Conservation (phyloP, 2,888 invertebrate genomes). For the Calameuta pallipes region DNA sequence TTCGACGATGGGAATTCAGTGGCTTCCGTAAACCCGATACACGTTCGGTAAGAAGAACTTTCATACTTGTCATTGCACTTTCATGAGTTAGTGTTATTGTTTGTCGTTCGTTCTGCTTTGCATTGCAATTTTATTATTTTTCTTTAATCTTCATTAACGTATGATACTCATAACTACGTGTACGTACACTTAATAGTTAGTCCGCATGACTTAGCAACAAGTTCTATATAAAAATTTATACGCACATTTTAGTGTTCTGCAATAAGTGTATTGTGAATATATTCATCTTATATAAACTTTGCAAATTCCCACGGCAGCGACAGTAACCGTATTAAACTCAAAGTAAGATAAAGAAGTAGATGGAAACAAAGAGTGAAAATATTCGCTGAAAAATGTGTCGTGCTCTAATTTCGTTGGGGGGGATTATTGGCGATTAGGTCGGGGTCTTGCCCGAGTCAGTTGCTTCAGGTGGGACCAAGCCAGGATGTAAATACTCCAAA, state of each 20-base stretch:
- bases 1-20: conserved; percentile 78
- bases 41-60: conserved; percentile 75
- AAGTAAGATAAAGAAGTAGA: background rate
- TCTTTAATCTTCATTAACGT: background rate
- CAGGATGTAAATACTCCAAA: conserved; percentile 65
- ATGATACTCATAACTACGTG: background rate
- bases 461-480: conserved; percentile 78
- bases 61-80: background rate
- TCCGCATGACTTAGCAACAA: background rate
- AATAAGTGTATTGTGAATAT: background rate
- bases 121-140: background rate
- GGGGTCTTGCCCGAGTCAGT: conserved; percentile 91
- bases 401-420: conserved; percentile 28
- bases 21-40: conserved; percentile 73
- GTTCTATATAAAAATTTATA: background rate
- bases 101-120: background rate
- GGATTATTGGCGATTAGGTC: conserved; percentile 73
- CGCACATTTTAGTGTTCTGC: background rate
- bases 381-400: background rate
- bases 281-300: background rate
- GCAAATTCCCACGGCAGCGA: background rate
- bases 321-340: background rate
- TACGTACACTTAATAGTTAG: background rate
- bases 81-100: background rate
- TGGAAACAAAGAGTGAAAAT: background rate